Percentiles rank a stretch among this genome's conserved stretches.
Evolutionary conservation across 2,113 vertebrate species (phyloP).

Genomic region (Sialia sialis): DNA sequence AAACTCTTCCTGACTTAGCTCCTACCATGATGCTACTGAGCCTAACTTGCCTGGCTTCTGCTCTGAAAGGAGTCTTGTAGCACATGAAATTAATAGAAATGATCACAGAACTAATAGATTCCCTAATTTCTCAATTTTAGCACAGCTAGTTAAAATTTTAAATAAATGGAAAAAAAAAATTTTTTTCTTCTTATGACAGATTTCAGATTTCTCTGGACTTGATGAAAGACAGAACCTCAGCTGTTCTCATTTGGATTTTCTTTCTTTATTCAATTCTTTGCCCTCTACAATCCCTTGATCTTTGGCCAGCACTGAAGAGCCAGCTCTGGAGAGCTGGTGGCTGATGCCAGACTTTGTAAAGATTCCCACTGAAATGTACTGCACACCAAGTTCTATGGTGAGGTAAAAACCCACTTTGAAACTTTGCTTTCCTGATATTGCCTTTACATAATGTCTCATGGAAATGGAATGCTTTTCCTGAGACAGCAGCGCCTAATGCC

Average conservation of each 20-base stretch:
- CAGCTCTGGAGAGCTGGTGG: neutral
- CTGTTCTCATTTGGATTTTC: neutral
- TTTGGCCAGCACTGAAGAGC: neutral
- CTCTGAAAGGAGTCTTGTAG: neutral
- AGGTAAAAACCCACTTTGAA: neutral
- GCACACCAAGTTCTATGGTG: accelerated
- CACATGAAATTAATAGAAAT: neutral
- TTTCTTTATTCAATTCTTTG: neutral
- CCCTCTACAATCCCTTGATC: neutral
- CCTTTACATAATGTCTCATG: neutral
- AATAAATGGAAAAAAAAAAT: neutral
- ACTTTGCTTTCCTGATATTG: neutral
- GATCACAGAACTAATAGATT: neutral
- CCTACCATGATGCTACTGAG: neutral
- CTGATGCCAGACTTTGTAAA: neutral
- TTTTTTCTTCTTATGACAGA: neutral
- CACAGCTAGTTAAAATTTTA: neutral
- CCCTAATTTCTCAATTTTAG: neutral
- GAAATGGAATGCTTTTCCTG: neutral
- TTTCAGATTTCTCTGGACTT: neutral
- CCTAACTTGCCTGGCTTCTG: neutral
- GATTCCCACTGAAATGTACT: neutral
- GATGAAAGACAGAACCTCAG: neutral
- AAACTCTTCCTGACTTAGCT: neutral
- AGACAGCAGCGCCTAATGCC: neutral